Conservation (phyloP, 23 tunicate genomes). For the Styela clava region DNA sequence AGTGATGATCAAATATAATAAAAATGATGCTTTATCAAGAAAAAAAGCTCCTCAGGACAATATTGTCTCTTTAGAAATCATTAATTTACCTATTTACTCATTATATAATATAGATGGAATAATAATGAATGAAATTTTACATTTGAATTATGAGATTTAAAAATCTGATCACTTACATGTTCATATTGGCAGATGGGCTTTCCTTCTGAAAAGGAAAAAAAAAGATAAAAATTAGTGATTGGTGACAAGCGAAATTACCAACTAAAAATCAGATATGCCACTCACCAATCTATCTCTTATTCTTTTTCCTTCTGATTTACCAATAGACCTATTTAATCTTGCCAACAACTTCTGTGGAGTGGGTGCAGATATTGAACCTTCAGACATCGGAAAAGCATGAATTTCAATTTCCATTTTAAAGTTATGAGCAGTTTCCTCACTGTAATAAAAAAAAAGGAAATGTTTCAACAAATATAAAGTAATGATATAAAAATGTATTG, state of each 20-base stretch:
- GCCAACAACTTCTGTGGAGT: slow-evolving; percentile 78
- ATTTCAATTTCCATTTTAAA: slow-evolving; percentile 50
- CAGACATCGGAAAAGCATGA: slow-evolving; percentile 77
- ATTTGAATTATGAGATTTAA: neutral
- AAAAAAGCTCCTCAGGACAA: too few relatives aligned
- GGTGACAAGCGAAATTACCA: neutral
- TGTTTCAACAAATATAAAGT: too few relatives aligned
- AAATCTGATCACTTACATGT: slow-evolving; percentile 17
- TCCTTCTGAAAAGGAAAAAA: slow-evolving; percentile 38
- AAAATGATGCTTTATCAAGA: too few relatives aligned
- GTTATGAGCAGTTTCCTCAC: slow-evolving; percentile 55
- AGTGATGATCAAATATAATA: too few relatives aligned
- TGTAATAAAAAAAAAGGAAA: slow-evolving; percentile 18
- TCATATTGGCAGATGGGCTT: slow-evolving; percentile 28
- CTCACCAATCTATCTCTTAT: slow-evolving; percentile 52
- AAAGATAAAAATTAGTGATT: too few relatives aligned
- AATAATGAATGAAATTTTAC: neutral
- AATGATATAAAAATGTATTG: too few relatives aligned
- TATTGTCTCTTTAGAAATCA: too few relatives aligned
- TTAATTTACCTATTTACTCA: too few relatives aligned
- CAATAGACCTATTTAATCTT: slow-evolving; percentile 54
- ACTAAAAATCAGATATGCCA: neutral
- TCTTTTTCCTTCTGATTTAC: slow-evolving; percentile 62
- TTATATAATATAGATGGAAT: too few relatives aligned
- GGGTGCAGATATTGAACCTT: slow-evolving; percentile 46